phyloP scores from a whole-genome alignment of 2,113 vertebrate species.

The Gymnarchus niloticus region DNA sequence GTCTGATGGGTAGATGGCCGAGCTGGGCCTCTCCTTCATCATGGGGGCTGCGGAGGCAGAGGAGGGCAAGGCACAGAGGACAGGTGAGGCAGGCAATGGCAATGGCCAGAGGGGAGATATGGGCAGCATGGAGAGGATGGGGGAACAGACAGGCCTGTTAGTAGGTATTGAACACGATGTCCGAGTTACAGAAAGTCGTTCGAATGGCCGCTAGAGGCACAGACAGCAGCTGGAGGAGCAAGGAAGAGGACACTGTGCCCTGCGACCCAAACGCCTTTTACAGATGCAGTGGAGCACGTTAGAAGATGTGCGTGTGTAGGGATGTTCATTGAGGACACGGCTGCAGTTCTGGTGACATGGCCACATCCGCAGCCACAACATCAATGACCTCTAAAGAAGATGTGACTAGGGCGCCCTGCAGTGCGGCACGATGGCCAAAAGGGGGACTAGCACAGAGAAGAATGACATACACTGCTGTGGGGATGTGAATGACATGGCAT shows the following conservation, averaged over 20 bases:
- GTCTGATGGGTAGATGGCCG: constrained; percentile 87
- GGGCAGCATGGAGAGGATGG: neutral
- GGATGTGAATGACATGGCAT: neutral
- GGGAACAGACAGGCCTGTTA: neutral
- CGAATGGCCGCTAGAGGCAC: neutral
- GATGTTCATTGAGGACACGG: neutral
- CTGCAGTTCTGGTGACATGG: neutral
- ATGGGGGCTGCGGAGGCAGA: constrained; percentile 58
- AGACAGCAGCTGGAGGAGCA: neutral
- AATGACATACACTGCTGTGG: constrained; percentile 5
- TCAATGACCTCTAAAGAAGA: neutral
- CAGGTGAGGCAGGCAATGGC: neutral
- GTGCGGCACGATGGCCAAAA: constrained; percentile 17
- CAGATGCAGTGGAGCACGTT: neutral
- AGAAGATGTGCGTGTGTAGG: neutral
- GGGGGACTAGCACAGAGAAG: constrained; percentile 13
- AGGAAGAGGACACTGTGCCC: neutral
- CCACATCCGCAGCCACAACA: neutral
- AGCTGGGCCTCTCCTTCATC: constrained; percentile 82
- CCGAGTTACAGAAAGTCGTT: neutral
- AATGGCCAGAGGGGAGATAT: neutral
- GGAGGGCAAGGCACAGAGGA: neutral
- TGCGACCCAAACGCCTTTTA: neutral
- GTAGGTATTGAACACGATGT: neutral
- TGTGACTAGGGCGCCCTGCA: neutral